A percentile compares a stretch with the other conserved stretches of the same genome.
These are phyloP conservation scores for Tylochromis polylepis DNA, from an alignment of 2,113 vertebrate genomes.

Conservation along the genomic window DNA sequence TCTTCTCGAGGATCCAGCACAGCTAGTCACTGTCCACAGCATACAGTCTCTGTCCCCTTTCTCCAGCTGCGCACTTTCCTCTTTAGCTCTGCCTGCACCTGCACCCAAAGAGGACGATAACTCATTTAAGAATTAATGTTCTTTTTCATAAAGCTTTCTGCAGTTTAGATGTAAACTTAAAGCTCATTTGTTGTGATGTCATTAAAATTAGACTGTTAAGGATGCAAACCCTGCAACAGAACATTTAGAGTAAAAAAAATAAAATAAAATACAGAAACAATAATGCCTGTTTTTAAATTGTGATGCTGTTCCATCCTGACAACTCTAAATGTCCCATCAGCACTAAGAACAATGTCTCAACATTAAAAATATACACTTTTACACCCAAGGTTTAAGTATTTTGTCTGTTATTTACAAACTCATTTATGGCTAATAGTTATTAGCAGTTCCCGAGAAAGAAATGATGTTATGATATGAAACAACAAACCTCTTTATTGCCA, in stretches of 20 bases:
- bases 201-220: neutral
- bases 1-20: constrained; percentile 10
- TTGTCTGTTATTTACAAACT: neutral
- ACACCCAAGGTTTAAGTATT: neutral
- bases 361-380: neutral
- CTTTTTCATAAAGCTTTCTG: neutral
- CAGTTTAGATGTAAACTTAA: neutral
- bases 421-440: neutral
- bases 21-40: constrained; percentile 72
- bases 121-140: neutral
- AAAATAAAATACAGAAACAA: neutral
- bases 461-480: neutral
- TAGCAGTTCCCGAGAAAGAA: neutral
- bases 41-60: constrained; percentile 46
- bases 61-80: constrained; percentile 78
- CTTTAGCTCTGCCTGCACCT: constrained; percentile 79
- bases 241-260: neutral
- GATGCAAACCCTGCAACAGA: neutral
- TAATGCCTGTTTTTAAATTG: neutral
- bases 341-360: neutral
- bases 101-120: neutral
- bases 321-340: neutral
- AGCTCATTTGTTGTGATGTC: neutral
- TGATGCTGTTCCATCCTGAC: neutral
- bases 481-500: constrained; percentile 79